Percentiles rank a stretch among this genome's conserved stretches.
Evolutionary conservation across 2,888 invertebrate species (phyloP).

Genomic region (Empis livida): DNA sequence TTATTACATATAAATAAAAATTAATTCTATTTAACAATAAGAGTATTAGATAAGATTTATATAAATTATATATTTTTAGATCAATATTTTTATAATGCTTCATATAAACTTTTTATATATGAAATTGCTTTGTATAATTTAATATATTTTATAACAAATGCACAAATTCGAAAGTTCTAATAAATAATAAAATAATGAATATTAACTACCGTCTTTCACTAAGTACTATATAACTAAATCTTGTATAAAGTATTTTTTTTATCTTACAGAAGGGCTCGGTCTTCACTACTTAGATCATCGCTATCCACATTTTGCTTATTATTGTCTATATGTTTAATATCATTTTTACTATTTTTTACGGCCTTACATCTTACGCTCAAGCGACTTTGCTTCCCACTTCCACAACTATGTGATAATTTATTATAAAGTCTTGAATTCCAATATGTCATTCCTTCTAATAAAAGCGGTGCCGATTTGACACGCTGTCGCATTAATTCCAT

Average conservation of each 20-base stretch:
- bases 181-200: no score
- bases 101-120: no score
- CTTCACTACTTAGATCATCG: conserved; percentile 29
- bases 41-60: no score
- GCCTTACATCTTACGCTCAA: conserved; percentile 16
- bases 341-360: conserved; percentile 16
- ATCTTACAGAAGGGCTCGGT: conserved; percentile 27
- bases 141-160: no score
- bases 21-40: no score
- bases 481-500: conserved; percentile 34
- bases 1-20: no score
- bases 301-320: conserved; percentile 16
- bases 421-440: conserved; percentile 29
- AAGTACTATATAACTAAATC: not conserved
- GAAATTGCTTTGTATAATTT: no score
- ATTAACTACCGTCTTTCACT: no score
- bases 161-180: no score
- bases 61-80: no score
- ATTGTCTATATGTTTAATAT: not conserved
- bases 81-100: no score
- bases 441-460: conserved; percentile 29
- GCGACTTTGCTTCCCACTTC: conserved; percentile 18
- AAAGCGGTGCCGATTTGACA: conserved; percentile 31
- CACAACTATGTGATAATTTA: conserved; percentile 28
- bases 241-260: not conserved